These are phyloP conservation scores for Pandemis heparana DNA, from an alignment of 2,888 invertebrate species.

Conservation along the genomic window DNA sequence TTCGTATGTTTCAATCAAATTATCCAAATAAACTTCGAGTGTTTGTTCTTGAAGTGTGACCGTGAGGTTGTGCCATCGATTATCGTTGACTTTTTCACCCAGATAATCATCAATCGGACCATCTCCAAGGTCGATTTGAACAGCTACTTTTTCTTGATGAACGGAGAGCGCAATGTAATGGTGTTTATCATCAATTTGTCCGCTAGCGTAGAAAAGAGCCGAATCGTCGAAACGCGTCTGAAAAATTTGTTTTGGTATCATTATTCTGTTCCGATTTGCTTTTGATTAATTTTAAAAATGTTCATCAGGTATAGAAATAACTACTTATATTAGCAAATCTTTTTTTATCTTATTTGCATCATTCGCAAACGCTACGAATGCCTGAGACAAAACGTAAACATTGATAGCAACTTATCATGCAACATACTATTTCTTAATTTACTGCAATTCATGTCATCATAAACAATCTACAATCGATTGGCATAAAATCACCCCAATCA, in stretches of 20 bases:
- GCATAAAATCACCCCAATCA: neutral
- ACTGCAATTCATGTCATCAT: conserved; percentile 19
- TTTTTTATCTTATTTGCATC: neutral
- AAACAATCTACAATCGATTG: conserved; percentile 7
- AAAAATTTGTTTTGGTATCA: conserved; percentile 47
- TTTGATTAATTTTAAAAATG: too few species aligned
- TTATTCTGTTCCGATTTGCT: neutral
- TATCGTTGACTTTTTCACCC: conserved; percentile 89
- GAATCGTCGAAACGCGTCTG: conserved; percentile 97
- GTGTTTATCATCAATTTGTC: conserved; percentile 94
- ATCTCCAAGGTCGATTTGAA: conserved; percentile 95
- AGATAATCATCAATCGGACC: conserved; percentile 89
- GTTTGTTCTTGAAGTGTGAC: conserved; percentile 91
- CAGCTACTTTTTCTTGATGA: conserved; percentile 92
- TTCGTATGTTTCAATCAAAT: conserved; percentile 88
- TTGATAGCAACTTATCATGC: conserved; percentile 1
- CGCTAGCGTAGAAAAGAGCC: conserved; percentile 96
- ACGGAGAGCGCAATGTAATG: conserved; percentile 96
- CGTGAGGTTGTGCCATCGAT: conserved; percentile 96
- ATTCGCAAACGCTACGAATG: neutral
- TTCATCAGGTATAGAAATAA: neutral
- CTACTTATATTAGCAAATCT: neutral
- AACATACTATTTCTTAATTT: conserved; percentile 20
- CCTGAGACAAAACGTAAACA: neutral
- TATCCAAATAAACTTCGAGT: conserved; percentile 91